phyloP scores from a whole-genome alignment of 2,888 invertebrate species.

The Oeneis ivallda region DNA sequence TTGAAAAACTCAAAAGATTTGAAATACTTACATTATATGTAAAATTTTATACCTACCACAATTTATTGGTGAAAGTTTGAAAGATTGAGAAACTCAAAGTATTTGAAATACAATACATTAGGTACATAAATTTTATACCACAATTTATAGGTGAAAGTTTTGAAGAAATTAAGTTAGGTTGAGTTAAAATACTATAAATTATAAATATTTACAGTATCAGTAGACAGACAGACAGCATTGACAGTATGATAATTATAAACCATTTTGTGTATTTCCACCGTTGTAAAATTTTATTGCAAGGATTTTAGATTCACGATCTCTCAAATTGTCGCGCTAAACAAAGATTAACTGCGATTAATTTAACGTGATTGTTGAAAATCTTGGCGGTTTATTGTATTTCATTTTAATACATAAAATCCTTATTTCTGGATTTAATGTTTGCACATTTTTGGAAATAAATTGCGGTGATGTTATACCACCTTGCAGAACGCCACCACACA shows the following conservation, averaged over 20 bases:
- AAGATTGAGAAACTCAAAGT: too few species aligned
- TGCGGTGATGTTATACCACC: background rate
- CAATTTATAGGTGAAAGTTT: too few species aligned
- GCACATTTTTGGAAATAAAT: background rate
- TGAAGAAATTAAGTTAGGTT: too few species aligned
- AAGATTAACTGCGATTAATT: background rate
- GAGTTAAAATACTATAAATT: too few species aligned
- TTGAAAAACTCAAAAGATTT: too few species aligned
- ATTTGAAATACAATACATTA: too few species aligned
- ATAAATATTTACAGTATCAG: too few species aligned
- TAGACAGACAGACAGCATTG: too few species aligned
- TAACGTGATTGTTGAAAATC: background rate
- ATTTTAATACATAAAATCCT: background rate
- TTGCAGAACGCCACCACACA: background rate
- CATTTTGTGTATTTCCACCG: background rate
- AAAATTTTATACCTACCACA: too few species aligned
- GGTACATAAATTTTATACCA: too few species aligned
- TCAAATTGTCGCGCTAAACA: background rate
- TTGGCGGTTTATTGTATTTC: slow-evolving; percentile 1
- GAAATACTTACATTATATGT: too few species aligned
- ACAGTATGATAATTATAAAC: background rate
- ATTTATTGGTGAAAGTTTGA: too few species aligned
- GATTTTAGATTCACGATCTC: background rate
- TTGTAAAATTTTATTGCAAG: background rate
- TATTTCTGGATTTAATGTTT: background rate